These are phyloP conservation scores for Hyles vespertilio DNA, from an alignment of 1,140 invertebrate genomes.

Conservation along the genomic window DNA sequence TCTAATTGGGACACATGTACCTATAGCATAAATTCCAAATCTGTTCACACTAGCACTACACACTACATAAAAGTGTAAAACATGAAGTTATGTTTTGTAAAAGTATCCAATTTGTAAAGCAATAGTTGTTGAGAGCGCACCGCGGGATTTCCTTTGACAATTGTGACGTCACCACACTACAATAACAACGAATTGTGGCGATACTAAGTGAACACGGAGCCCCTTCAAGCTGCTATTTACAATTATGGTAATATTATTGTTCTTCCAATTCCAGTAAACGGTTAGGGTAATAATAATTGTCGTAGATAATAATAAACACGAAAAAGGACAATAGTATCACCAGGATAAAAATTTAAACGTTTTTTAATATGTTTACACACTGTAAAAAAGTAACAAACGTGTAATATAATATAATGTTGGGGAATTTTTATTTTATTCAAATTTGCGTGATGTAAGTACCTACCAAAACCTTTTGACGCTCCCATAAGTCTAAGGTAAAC, in stretches of 20 bases:
- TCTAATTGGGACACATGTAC: background rate
- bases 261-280: constrained; percentile 42
- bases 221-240: constrained; percentile 33
- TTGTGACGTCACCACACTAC: constrained; percentile 26
- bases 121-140: constrained; percentile 28
- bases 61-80: background rate
- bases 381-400: too few species aligned
- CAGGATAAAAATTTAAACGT: too few species aligned
- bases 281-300: constrained; percentile 18
- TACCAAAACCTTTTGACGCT: too few species aligned
- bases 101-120: constrained; percentile 18
- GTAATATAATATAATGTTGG: too few species aligned
- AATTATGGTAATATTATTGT: constrained; percentile 56
- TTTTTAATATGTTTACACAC: too few species aligned
- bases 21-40: background rate
- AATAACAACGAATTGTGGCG: constrained; percentile 33
- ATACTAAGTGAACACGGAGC: constrained; percentile 23
- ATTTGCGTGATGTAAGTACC: too few species aligned
- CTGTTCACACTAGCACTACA: too few species aligned
- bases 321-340: background rate
- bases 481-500: too few species aligned
- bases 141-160: constrained; percentile 35
- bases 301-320: background rate
- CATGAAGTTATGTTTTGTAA: constrained; percentile 12
- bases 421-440: too few species aligned